phyloP scores from a whole-genome alignment of 2,113 vertebrate genomes.

The Chrysochloris asiatica region DNA sequence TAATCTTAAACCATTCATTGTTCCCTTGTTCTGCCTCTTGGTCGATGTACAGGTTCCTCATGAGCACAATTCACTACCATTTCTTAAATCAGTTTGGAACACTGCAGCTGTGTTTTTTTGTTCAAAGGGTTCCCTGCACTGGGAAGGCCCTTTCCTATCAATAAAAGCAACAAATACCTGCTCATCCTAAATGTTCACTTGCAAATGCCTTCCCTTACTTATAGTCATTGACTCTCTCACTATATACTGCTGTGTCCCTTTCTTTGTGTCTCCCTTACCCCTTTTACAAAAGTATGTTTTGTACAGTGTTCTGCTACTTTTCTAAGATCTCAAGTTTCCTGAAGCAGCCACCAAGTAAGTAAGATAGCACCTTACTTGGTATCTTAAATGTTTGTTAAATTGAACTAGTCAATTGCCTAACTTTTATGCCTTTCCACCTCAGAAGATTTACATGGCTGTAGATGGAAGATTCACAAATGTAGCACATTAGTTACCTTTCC shows the following conservation, averaged over 20 bases:
- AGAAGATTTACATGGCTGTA: neutral
- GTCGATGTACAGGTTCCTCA: too few relatives aligned
- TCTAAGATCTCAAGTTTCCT: neutral
- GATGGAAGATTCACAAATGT: neutral
- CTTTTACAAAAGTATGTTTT: constrained; percentile 2
- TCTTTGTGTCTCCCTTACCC: neutral
- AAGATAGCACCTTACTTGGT: too few relatives aligned
- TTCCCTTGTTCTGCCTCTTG: too few relatives aligned
- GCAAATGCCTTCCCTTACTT: neutral
- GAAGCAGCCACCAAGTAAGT: too few relatives aligned
- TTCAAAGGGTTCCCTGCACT: neutral
- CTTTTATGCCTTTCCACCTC: neutral
- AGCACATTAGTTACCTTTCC: neutral
- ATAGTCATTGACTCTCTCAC: neutral
- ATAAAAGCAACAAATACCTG: neutral
- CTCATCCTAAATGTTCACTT: neutral
- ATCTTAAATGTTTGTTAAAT: neutral
- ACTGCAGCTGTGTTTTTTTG: neutral
- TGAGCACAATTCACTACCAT: neutral
- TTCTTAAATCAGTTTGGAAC: neutral
- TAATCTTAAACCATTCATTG: too few relatives aligned
- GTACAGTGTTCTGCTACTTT: neutral
- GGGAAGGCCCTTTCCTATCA: neutral
- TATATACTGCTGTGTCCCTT: neutral
- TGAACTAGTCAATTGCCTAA: neutral